Conservation (phyloP, 1,140 invertebrate species). For the Hylyphantes graminicola region DNA sequence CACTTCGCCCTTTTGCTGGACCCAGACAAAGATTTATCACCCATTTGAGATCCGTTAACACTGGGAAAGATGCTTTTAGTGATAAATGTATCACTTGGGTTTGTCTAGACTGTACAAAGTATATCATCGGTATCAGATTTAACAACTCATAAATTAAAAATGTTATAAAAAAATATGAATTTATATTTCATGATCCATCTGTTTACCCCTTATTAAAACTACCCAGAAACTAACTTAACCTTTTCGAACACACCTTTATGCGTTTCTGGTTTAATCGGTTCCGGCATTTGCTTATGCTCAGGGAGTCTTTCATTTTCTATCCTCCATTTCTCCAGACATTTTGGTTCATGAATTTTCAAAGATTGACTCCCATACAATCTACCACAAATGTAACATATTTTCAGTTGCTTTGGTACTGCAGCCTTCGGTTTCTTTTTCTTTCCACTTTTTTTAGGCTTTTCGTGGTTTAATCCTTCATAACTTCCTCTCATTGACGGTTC, state of each 20-base stretch:
- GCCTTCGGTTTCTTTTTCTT: not conserved
- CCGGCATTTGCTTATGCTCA: constrained; percentile 17
- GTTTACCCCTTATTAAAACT: too few relatives aligned
- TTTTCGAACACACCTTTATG: not conserved
- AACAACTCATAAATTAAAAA: too few relatives aligned
- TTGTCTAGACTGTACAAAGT: too few relatives aligned
- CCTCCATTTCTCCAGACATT: constrained; percentile 48
- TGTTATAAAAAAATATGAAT: too few relatives aligned
- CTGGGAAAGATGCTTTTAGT: too few relatives aligned
- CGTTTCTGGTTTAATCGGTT: constrained; percentile 29
- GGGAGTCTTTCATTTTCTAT: constrained; percentile 38
- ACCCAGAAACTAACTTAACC: not conserved
- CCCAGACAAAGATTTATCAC: too few relatives aligned
- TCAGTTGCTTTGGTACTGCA: not conserved
- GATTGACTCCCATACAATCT: constrained; percentile 43
- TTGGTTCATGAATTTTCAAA: constrained; percentile 41
- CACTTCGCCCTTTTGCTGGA: too few relatives aligned
- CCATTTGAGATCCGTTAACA: too few relatives aligned
- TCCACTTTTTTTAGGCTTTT: not conserved
- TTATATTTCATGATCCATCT: too few relatives aligned
- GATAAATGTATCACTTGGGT: too few relatives aligned
- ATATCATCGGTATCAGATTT: too few relatives aligned
- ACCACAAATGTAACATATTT: constrained; percentile 52
- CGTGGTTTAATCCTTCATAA: not conserved
- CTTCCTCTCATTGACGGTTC: not conserved